Percentiles rank a stretch among this genome's conserved stretches.
Evolutionary conservation across 2,113 vertebrate genomes (phyloP).

Genomic region (human (Homo sapiens)): GRCh38 chr17:691001-691500

Average conservation of each 20-base stretch:
- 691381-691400: neutral
- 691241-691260: conserved; percentile 22
- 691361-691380: neutral
- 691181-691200: conserved; percentile 44
- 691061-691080: neutral
- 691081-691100: neutral
- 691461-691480: neutral
- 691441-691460: neutral
- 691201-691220: conserved; percentile 12
- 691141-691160: conserved; percentile 11
- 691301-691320: conserved; percentile 7
- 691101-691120: conserved; percentile 41
- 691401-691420: neutral
- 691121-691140: conserved; percentile 30
- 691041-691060: neutral
- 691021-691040: neutral
- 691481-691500: neutral
- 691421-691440: neutral
- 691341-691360: neutral
- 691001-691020: neutral
- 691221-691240: neutral
- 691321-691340: conserved; percentile 26
- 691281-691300: neutral
- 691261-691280: conserved; percentile 7
- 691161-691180: conserved; percentile 1